Evolutionary conservation across 1,140 invertebrate species (phyloP).

Genomic region (Euwallacea similis): DNA sequence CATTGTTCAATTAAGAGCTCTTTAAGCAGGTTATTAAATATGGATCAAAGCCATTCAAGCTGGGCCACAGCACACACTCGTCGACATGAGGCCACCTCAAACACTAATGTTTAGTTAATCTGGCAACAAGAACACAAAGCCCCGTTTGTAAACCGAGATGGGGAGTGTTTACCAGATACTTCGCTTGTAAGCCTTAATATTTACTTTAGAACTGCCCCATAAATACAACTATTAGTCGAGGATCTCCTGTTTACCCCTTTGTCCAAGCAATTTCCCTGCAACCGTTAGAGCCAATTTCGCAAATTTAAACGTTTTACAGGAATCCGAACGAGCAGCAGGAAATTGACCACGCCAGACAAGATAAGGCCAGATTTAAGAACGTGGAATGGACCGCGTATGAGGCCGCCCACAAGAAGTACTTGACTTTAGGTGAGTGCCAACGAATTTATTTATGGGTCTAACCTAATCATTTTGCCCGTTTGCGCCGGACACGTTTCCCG

Average conservation of each 20-base stretch:
- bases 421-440: slow-evolving; percentile 74
- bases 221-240: slow-evolving; percentile 16
- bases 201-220: slow-evolving; percentile 11
- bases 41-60: background rate
- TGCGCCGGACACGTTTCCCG: slow-evolving; percentile 1
- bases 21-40: background rate
- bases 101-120: slow-evolving; percentile 23
- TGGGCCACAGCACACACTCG: background rate
- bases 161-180: slow-evolving; percentile 13
- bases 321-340: slow-evolving; percentile 86
- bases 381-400: slow-evolving; percentile 92
- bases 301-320: slow-evolving; percentile 14
- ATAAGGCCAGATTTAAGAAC: slow-evolving; percentile 76
- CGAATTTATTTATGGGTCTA: background rate
- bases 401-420: slow-evolving; percentile 87
- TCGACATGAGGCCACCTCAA: slow-evolving; percentile 10
- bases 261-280: slow-evolving; percentile 1
- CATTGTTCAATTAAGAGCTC: too few species aligned
- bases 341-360: slow-evolving; percentile 69
- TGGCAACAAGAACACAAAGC: slow-evolving; percentile 11
- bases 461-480: slow-evolving; percentile 15
- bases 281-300: slow-evolving; percentile 2
- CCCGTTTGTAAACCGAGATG: slow-evolving; percentile 6
- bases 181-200: slow-evolving; percentile 12
- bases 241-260: slow-evolving; percentile 7